Evolutionary conservation across 2,113 vertebrate species (phyloP).

Genomic region (Lipotes vexillifer): DNA sequence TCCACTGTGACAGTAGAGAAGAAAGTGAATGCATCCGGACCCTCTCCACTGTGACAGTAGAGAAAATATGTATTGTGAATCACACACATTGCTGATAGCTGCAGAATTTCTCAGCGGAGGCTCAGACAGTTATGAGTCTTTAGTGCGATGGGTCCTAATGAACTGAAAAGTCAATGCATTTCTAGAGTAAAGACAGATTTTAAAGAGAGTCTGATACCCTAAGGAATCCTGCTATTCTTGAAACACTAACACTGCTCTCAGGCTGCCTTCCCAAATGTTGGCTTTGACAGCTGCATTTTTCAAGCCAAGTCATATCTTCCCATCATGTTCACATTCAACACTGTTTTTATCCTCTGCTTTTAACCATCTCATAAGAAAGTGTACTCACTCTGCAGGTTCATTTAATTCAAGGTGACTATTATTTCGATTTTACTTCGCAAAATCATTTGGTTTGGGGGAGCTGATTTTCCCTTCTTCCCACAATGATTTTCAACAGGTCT

Average conservation of each 20-base stretch:
- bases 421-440: neutral
- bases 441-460: neutral
- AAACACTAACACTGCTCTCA: accelerated
- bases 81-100: no score
- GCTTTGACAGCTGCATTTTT: neutral
- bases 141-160: neutral
- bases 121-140: neutral
- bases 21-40: neutral
- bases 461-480: neutral
- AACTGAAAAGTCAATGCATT: neutral
- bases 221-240: neutral
- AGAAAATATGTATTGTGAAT: neutral
- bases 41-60: neutral
- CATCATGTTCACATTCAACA: accelerated
- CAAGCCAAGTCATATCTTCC: neutral
- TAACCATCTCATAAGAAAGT: neutral
- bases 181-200: neutral
- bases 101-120: neutral
- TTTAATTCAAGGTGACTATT: neutral
- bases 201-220: neutral
- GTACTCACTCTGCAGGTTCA: neutral
- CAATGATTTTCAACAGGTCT: neutral
- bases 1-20: neutral
- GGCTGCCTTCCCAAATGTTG: neutral
- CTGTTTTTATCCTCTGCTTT: neutral